These are phyloP conservation scores for Podarcis cretensis DNA, from an alignment of 2,113 vertebrate genomes.

Conservation along the genomic window DNA sequence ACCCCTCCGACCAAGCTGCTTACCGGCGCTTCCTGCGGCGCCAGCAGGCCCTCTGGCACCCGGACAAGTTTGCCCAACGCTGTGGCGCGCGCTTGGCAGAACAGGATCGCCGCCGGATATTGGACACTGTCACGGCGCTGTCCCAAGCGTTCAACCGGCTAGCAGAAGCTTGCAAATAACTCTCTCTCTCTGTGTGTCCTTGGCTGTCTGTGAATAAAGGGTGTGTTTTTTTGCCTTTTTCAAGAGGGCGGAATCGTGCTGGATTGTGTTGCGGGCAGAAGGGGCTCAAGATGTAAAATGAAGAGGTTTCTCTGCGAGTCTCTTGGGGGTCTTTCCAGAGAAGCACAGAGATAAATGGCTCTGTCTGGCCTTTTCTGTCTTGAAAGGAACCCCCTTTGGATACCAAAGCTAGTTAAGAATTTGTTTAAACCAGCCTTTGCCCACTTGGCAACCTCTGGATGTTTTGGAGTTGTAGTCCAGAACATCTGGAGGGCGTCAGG, in stretches of 20 bases:
- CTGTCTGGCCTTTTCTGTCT: background rate
- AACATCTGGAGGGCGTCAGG: too few relatives aligned
- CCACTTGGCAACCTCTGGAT: background rate
- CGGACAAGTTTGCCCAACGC: slow-evolving; percentile 87
- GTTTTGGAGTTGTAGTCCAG: background rate
- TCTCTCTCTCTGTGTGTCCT: background rate
- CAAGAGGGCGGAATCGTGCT: background rate
- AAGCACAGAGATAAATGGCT: background rate
- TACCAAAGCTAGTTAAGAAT: background rate
- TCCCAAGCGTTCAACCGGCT: slow-evolving; percentile 89
- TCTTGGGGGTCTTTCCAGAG: background rate
- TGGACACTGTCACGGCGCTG: slow-evolving; percentile 84
- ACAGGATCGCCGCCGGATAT: slow-evolving; percentile 77
- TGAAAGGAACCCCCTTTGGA: background rate
- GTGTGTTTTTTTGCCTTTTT: background rate
- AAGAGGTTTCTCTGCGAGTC: background rate
- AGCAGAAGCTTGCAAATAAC: slow-evolving; percentile 79
- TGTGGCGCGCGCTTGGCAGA: slow-evolving; percentile 81
- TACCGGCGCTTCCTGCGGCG: slow-evolving; percentile 81
- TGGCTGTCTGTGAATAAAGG: background rate
- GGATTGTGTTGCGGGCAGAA: too few relatives aligned
- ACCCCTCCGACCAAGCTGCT: slow-evolving; percentile 67
- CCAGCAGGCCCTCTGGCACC: slow-evolving; percentile 88
- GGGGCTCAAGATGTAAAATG: background rate
- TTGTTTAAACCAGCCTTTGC: background rate